Evolutionary conservation across 1,140 invertebrate species (phyloP).

Genomic region (Euborellia annulipes): DNA sequence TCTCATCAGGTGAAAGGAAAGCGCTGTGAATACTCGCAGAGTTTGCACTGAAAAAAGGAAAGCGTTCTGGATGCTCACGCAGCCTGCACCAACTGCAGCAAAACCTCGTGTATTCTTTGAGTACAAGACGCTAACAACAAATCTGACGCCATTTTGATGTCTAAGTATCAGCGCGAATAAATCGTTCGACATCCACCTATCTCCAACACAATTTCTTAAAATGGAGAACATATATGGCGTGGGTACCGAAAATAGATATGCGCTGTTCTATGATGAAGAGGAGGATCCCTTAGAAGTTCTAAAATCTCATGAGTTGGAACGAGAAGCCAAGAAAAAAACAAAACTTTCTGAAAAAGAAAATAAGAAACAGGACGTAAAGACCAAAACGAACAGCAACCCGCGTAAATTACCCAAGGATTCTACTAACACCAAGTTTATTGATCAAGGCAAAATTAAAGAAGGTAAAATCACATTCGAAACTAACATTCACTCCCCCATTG

Average conservation of each 20-base stretch:
- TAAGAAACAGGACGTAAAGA: conserved; percentile 44
- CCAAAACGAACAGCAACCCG: conserved; percentile 32
- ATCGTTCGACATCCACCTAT: conserved; percentile 12
- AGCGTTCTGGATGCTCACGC: no score
- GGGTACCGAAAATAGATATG: conserved; percentile 81
- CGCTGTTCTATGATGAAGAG: conserved; percentile 71
- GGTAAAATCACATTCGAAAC: no score
- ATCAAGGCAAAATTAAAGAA: conserved; percentile 38
- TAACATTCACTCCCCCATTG: no score
- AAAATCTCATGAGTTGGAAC: conserved; percentile 59
- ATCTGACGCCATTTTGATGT: conserved; percentile 12
- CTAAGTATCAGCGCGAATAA: conserved; percentile 9
- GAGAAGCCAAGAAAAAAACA: conserved; percentile 64
- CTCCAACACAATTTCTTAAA: conserved; percentile 9
- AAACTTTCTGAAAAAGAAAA: conserved; percentile 77
- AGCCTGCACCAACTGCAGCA: no score
- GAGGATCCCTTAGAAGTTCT: conserved; percentile 81
- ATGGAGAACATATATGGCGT: conserved; percentile 91
- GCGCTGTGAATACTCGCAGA: no score
- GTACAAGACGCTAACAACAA: not conserved
- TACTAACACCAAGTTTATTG: conserved; percentile 40
- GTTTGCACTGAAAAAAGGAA: no score
- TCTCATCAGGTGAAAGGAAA: no score
- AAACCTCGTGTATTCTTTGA: conserved; percentile 10
- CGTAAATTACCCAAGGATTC: conserved; percentile 51